Percentiles rank a stretch among this genome's conserved stretches.
Conservation (phyloP, 2,113 vertebrate genomes). For the Python bivittatus region DNA sequence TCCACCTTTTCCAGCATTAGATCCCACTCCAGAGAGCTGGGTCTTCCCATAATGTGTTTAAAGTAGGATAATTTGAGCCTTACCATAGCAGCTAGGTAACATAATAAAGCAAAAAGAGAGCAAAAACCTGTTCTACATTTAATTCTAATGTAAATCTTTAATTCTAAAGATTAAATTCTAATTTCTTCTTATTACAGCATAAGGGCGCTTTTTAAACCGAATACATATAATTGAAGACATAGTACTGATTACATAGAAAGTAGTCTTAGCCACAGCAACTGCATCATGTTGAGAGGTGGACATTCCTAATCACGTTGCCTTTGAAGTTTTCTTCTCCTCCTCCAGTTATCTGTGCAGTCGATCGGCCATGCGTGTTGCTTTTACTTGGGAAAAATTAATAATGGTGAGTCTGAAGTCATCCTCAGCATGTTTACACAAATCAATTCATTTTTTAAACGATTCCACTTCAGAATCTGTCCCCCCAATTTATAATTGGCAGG, state of each 20-base stretch:
- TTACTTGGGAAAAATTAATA: slow-evolving; percentile 14
- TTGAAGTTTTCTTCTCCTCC: background rate
- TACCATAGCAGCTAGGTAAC: background rate
- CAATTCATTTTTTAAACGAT: slow-evolving; percentile 8
- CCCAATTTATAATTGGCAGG: slow-evolving; percentile 41
- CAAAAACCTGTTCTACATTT: background rate
- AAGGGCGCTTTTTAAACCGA: background rate
- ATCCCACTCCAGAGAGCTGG: background rate
- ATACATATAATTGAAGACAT: background rate
- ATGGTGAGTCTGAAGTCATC: slow-evolving; percentile 10
- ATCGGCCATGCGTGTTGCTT: background rate
- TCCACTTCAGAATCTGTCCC: slow-evolving; percentile 1
- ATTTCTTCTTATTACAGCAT: background rate
- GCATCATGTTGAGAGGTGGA: background rate
- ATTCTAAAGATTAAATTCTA: background rate
- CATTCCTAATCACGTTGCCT: background rate
- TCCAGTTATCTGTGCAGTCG: background rate
- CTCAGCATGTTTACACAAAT: slow-evolving; percentile 29
- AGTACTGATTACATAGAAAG: background rate
- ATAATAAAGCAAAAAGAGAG: background rate
- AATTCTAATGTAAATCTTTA: background rate
- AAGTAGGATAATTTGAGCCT: background rate
- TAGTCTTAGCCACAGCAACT: background rate
- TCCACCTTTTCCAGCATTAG: background rate
- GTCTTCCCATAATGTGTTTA: background rate